A percentile compares a stretch with the other conserved stretches of the same genome.
Evolutionary conservation across 2,888 invertebrate genomes (phyloP).

Genomic region (Sarcophaga subvicina): DNA sequence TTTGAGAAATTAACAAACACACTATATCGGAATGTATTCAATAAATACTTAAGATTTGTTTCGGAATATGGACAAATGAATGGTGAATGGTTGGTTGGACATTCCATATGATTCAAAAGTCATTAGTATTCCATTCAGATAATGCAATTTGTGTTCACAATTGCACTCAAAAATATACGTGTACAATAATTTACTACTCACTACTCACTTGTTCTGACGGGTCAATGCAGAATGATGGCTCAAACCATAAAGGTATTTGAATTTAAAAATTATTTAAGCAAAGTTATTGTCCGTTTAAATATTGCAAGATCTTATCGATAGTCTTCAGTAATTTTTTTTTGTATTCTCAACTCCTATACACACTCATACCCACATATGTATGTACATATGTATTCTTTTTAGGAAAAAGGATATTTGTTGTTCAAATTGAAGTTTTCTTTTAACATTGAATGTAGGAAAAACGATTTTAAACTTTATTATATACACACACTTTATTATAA

Average conservation of each 20-base stretch:
- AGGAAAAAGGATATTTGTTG: too few relatives aligned
- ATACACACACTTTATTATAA: neutral
- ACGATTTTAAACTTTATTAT: neutral
- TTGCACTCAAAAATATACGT: neutral
- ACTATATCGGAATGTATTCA: conserved; percentile 24
- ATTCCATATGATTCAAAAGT: conserved; percentile 40
- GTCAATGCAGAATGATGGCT: conserved; percentile 40
- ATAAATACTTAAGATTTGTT: conserved; percentile 36
- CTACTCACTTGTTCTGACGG: conserved; percentile 12
- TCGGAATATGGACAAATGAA: conserved; percentile 13
- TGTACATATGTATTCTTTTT: too few relatives aligned
- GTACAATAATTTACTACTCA: conserved; percentile 15
- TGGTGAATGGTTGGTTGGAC: conserved; percentile 30
- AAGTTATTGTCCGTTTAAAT: conserved; percentile 2
- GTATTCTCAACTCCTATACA: too few relatives aligned
- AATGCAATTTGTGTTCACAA: conserved; percentile 40
- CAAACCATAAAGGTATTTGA: conserved; percentile 38
- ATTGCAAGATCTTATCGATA: too few relatives aligned
- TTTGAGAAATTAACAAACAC: conserved; percentile 10
- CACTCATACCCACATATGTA: too few relatives aligned
- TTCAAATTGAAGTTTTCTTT: too few relatives aligned
- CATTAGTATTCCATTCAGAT: conserved; percentile 65
- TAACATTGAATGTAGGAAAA: neutral
- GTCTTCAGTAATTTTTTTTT: too few relatives aligned
- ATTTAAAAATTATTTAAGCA: conserved; percentile 37